Evolutionary conservation across 2,797 vertebrate genomes (phyloP).

Genomic region (Pristis pectinata): DNA sequence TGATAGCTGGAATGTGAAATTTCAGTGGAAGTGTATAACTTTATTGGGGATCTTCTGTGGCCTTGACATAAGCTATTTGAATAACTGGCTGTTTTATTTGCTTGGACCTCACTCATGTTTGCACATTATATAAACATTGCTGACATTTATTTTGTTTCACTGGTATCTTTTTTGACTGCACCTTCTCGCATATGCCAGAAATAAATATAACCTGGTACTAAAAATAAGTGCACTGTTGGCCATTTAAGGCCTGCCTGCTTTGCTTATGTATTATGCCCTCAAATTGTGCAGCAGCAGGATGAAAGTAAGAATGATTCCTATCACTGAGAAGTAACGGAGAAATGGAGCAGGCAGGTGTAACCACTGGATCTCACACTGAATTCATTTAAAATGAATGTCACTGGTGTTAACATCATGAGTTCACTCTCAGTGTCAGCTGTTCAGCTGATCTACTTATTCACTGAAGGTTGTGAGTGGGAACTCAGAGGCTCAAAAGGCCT

Average conservation of each 20-base stretch:
- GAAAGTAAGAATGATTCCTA: not conserved
- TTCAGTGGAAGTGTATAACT: not conserved
- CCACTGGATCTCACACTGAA: not conserved
- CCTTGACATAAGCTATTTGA: not conserved
- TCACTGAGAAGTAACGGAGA: not conserved
- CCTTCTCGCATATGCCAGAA: not conserved
- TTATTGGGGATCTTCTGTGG: not conserved
- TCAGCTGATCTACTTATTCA: not conserved
- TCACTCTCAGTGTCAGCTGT: not conserved
- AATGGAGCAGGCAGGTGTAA: not conserved
- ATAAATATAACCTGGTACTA: not conserved
- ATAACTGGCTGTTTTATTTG: slow-evolving; percentile 13
- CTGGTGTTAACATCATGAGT: too few species aligned
- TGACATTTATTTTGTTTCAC: not conserved
- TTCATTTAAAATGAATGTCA: not conserved
- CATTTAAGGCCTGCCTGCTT: not conserved
- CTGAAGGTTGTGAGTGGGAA: not conserved
- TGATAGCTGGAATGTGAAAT: not conserved
- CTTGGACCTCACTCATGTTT: not conserved
- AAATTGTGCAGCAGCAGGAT: not conserved
- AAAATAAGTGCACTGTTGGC: not conserved
- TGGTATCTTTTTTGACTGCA: not conserved
- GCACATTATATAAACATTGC: not conserved
- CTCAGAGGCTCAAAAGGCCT: not conserved
- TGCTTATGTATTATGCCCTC: not conserved